A percentile compares a stretch with the other conserved stretches of the same genome.
Conservation (phyloP, 1,140 invertebrate species). For the Nilaparvata lugens region DNA sequence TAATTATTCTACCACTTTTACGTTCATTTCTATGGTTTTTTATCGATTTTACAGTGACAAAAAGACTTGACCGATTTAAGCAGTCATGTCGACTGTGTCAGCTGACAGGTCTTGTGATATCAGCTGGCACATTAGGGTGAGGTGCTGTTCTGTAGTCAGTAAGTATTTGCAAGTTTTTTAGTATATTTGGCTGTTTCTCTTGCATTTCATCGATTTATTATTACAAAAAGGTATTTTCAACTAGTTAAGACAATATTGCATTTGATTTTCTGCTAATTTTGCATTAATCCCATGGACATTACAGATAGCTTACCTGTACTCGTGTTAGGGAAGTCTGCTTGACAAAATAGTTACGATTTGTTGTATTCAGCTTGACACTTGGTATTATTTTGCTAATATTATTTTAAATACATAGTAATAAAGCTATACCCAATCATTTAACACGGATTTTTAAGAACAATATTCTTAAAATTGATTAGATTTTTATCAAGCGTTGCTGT, state of each 20-base stretch:
- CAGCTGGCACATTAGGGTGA: conserved; percentile 19
- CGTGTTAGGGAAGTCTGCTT: no score
- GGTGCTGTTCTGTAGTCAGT: conserved; percentile 12
- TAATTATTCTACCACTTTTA: no score
- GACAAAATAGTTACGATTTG: no score
- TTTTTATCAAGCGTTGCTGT: no score
- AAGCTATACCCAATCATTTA: no score
- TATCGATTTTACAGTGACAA: no score
- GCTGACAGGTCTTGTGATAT: conserved; percentile 29
- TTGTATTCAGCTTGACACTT: not conserved
- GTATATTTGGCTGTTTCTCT: not conserved
- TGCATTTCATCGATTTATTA: not conserved
- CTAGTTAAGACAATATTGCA: not conserved
- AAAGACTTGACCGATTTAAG: not conserved
- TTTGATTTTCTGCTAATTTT: not conserved
- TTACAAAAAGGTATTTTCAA: not conserved
- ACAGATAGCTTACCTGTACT: no score
- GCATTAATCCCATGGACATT: not conserved
- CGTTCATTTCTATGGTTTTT: no score
- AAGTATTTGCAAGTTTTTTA: conserved; percentile 11
- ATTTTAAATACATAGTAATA: not conserved
- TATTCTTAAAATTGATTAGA: no score
- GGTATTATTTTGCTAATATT: not conserved
- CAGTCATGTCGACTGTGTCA: conserved; percentile 18
- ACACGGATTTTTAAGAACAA: no score